Conservation (phyloP, 2,797 vertebrate genomes). For the Oryzias dopingdopingensis region DNA sequence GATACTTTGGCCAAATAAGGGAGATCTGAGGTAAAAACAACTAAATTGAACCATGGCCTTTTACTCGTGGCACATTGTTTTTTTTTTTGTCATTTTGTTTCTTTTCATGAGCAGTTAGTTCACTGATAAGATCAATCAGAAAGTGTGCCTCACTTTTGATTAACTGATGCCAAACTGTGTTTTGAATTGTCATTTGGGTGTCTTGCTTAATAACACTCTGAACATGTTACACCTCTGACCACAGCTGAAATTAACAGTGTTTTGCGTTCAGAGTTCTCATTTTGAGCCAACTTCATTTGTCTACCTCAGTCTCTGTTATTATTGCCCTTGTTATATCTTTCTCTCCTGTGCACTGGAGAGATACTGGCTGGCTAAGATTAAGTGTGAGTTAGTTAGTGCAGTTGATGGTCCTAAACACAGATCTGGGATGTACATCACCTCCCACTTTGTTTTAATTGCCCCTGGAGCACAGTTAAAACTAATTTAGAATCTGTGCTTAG, state of each 20-base stretch:
- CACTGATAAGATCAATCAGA: conserved; percentile 48
- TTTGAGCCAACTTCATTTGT: conserved; percentile 79
- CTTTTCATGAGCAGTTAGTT: conserved; percentile 47
- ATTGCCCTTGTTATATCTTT: conserved; percentile 58
- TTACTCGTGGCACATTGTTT: conserved; percentile 53
- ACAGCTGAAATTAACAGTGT: conserved; percentile 66
- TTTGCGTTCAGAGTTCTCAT: conserved; percentile 72
- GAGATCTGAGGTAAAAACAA: conserved; percentile 58
- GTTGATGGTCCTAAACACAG: conserved; percentile 59
- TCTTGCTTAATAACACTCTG: conserved; percentile 40
- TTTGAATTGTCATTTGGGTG: conserved; percentile 46
- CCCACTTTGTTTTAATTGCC: conserved; percentile 26
- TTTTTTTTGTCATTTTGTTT: conserved; percentile 57
- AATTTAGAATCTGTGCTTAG: conserved; percentile 63
- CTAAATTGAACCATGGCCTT: conserved; percentile 56
- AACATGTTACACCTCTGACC: conserved; percentile 59
- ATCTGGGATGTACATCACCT: conserved; percentile 33
- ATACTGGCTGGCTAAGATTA: conserved; percentile 62
- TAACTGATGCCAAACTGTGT: conserved; percentile 45
- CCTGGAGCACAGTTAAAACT: conserved; percentile 38
- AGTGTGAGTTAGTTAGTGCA: conserved; percentile 55
- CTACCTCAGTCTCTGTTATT: conserved; percentile 87
- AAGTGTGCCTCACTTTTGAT: conserved; percentile 51
- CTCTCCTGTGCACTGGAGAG: conserved; percentile 58
- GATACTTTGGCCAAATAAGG: conserved; percentile 83